These are phyloP conservation scores for Archilochus colubris DNA, from an alignment of 2,113 vertebrate genomes.

Conservation along the genomic window DNA sequence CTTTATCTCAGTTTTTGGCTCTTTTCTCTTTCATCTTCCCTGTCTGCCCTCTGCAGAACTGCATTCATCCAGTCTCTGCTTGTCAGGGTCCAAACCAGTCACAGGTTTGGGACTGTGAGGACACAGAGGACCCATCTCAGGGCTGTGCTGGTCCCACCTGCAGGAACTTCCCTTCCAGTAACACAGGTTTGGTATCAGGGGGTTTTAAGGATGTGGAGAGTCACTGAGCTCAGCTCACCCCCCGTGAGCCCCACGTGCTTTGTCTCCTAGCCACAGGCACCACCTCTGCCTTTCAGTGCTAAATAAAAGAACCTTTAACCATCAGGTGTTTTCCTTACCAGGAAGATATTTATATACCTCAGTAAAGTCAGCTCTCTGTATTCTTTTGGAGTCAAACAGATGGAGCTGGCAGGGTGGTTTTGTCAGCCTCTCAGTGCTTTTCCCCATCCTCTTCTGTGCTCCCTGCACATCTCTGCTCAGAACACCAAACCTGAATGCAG, in stretches of 20 bases:
- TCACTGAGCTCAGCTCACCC: not conserved
- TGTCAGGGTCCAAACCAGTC: not conserved
- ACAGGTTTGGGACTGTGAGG: not conserved
- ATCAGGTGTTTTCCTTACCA: not conserved
- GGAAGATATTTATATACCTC: not conserved
- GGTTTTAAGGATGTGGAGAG: not conserved
- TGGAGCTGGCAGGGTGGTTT: conserved; percentile 9
- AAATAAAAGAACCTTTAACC: not conserved
- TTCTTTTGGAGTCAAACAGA: not conserved
- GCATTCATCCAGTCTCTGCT: not conserved
- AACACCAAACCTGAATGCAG: not conserved
- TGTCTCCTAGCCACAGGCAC: fast-evolving
- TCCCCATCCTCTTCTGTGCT: not conserved
- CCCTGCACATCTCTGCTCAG: not conserved
- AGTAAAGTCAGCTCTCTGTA: not conserved
- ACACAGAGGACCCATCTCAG: not conserved
- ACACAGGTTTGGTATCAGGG: fast-evolving
- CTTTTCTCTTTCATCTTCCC: not conserved
- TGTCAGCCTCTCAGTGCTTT: not conserved
- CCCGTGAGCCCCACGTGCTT: fast-evolving
- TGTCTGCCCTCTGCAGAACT: not conserved
- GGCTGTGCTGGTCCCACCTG: fast-evolving
- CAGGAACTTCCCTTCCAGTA: not conserved
- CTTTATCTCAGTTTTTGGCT: not conserved
- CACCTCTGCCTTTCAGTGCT: not conserved